These are phyloP conservation scores for Gyrodactylus bullatarudis DNA, from an alignment of 1,140 invertebrate genomes.

Conservation along the genomic window DNA sequence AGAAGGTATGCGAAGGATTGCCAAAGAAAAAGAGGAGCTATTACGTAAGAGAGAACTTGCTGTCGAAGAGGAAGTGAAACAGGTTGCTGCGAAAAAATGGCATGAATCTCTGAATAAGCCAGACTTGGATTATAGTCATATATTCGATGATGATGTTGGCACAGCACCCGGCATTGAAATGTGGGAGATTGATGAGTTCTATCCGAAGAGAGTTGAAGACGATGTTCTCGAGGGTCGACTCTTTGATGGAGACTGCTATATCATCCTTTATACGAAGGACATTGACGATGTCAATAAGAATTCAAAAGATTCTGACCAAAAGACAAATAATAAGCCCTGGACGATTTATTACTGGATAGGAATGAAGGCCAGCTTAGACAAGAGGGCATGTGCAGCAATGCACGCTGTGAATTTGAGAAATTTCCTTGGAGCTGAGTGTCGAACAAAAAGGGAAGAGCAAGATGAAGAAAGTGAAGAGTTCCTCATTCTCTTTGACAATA, in stretches of 20 bases:
- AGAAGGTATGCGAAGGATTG: conserved; percentile 71
- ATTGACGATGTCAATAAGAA: neutral
- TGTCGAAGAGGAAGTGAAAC: conserved; percentile 4
- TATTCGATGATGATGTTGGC: conserved; percentile 43
- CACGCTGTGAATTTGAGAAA: conserved; percentile 92
- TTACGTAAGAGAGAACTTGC: conserved; percentile 2
- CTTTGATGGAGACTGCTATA: conserved; percentile 95
- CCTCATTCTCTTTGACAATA: conserved; percentile 51
- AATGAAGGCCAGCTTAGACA: conserved; percentile 65
- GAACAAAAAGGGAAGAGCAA: conserved; percentile 92
- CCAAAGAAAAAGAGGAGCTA: conserved; percentile 36
- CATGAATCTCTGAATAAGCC: conserved; percentile 61
- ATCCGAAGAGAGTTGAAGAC: neutral
- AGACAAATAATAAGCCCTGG: conserved; percentile 35
- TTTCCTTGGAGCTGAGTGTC: conserved; percentile 57
- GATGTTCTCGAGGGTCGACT: conserved; percentile 52
- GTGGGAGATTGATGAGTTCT: conserved; percentile 15
- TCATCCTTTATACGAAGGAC: conserved; percentile 55
- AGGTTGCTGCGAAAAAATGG: conserved; percentile 16
- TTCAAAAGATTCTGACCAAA: conserved; percentile 46
- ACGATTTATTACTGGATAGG: conserved; percentile 98
- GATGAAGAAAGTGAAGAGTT: conserved; percentile 79
- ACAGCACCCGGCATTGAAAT: neutral
- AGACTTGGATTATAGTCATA: conserved; percentile 82
- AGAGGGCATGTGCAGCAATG: conserved; percentile 85